Evolutionary conservation across 2,888 invertebrate genomes (phyloP), one percentile per base, ranked within the genome.

Genomic region (Mythimna lalbum): DNA sequence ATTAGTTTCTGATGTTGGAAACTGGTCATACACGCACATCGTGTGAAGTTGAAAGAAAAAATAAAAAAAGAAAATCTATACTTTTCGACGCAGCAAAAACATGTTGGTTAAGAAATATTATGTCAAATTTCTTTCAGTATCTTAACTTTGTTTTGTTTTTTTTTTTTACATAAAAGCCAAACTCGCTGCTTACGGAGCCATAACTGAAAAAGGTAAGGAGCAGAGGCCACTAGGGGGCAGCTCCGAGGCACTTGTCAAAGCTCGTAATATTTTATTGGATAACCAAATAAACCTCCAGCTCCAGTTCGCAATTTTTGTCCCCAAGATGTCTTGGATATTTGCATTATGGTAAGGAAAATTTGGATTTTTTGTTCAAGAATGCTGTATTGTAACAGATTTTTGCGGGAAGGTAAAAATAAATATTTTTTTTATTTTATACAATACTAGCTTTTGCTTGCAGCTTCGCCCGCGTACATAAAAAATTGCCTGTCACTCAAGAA

Each of bases 191-290:
- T 88, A 90, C 87, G 88, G 83, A 82, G 88, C 88, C 90, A 90
- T 93, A 93, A 93, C 93, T 83, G 90, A 90, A 90, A 87, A 90
- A 92, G 90, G 92, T 90, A 92, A 90, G 90, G 83, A 90, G 78
- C 84, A 86, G 68, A 85, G 87, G 90, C 90, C 93, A 89, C 93
- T 78, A 87, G 91, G 92, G 93, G 93, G 90, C 92, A 90, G 91
- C 92, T 91, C 80, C 83, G 82, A 91, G 93, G 92, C 91, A 93
- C 92, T 94, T 94, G 94, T 95, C 94, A 94, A 93, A 92, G 87
- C 93, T 95, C 95, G 94, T 95, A 94, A 95, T 95, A 95, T 95
- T 95, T 95, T 95, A 95, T 95, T 95, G 93, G 93, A 94, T 95
- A 93, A 95, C 94, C 94, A 93, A 95, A 94, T 95, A 94, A 94